A percentile compares a stretch with the other conserved stretches of the same genome.
Conservation (phyloP, 2,113 vertebrate genomes). For the Rhineura floridana region DNA sequence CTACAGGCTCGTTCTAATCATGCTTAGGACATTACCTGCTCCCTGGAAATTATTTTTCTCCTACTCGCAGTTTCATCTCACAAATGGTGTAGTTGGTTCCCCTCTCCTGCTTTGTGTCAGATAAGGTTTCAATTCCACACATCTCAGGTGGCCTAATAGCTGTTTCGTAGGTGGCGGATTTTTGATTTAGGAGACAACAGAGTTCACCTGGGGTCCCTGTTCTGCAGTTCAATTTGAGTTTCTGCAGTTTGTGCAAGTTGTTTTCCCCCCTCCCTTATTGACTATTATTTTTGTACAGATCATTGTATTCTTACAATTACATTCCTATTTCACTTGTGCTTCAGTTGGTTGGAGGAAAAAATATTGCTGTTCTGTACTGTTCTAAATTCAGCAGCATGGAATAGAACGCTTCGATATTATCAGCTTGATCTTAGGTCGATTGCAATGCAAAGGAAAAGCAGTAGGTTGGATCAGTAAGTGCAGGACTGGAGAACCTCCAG, state of each 20-base stretch:
- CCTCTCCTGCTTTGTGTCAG: conserved; percentile 52
- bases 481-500: not conserved
- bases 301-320: conserved; percentile 21
- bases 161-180: conserved; percentile 50
- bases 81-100: not conserved
- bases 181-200: conserved; percentile 49
- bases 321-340: conserved; percentile 33
- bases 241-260: conserved; percentile 43
- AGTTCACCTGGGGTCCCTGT: conserved; percentile 49
- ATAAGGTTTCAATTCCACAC: conserved; percentile 33
- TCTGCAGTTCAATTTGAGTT: conserved; percentile 35
- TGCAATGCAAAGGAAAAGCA: not conserved
- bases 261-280: not conserved
- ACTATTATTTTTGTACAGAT: conserved; percentile 18
- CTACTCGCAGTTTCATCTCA: conserved; percentile 19
- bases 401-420: not conserved
- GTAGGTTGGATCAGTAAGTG: not conserved
- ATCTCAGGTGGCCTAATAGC: conserved; percentile 42
- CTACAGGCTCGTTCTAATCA: conserved; percentile 22
- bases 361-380: not conserved
- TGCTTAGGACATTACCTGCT: conserved; percentile 29
- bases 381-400: conserved; percentile 14
- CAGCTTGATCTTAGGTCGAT: not conserved
- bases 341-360: conserved; percentile 16
- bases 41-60: conserved; percentile 34